Percentiles rank a stretch among this genome's conserved stretches.
Conservation (phyloP, 1,140 invertebrate species). For the Lepidostoma basale region DNA sequence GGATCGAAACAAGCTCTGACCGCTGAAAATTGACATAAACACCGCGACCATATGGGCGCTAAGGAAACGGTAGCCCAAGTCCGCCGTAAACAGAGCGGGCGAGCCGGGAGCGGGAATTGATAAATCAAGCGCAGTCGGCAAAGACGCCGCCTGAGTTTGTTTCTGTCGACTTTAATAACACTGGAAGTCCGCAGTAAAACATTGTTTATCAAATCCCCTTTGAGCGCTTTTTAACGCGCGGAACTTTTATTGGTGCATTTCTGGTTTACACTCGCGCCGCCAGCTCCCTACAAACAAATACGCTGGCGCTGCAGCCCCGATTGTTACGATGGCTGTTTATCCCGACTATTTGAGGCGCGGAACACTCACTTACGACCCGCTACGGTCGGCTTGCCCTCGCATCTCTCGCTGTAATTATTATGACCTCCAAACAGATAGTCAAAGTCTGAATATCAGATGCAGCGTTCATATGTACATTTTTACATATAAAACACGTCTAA, state of each 20-base stretch:
- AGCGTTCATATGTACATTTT: too few relatives aligned
- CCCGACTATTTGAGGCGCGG: too few relatives aligned
- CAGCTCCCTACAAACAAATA: neutral
- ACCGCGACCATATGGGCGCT: conserved; percentile 29
- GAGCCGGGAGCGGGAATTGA: neutral
- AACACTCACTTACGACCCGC: too few relatives aligned
- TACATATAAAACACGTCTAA: too few relatives aligned
- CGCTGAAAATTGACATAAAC: conserved; percentile 36
- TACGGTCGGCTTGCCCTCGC: too few relatives aligned
- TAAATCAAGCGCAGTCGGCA: neutral
- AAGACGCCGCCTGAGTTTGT: conserved; percentile 31
- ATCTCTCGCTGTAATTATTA: too few relatives aligned
- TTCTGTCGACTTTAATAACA: conserved; percentile 22
- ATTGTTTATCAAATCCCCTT: conserved; percentile 41
- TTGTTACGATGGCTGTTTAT: too few relatives aligned
- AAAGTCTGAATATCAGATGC: too few relatives aligned
- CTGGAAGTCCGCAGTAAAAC: conserved; percentile 41
- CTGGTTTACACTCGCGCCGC: conserved; percentile 22
- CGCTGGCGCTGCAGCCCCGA: too few relatives aligned
- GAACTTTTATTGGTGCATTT: conserved; percentile 28
- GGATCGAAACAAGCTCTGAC: conserved; percentile 3
- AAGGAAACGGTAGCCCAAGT: conserved; percentile 24
- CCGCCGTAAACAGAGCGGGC: neutral
- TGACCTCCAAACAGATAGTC: too few relatives aligned
- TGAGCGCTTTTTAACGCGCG: conserved; percentile 38